Conservation (phyloP, 2,113 vertebrate species). For the human (Homo sapiens) region DNA sequence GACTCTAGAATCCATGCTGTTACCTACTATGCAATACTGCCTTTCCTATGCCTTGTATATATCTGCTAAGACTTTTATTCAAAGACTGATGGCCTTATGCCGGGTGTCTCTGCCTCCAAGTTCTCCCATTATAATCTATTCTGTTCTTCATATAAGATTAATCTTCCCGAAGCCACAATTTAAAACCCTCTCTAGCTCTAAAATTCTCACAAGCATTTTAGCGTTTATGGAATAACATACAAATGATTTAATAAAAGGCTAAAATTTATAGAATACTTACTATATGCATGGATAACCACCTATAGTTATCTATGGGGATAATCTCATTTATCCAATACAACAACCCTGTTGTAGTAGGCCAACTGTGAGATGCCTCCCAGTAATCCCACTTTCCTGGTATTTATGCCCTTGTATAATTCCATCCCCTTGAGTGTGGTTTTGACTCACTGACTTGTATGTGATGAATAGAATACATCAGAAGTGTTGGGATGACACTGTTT, state of each 20-base stretch:
- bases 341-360: too few species aligned
- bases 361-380: background rate
- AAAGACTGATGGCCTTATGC: background rate
- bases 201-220: background rate
- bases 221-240: background rate
- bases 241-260: background rate
- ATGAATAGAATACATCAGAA: background rate
- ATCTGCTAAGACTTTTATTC: background rate
- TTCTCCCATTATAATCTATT: background rate
- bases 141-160: background rate
- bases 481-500: background rate
- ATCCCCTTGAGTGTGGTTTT: background rate
- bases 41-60: background rate
- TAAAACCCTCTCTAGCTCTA: background rate
- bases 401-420: background rate
- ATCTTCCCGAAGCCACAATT: background rate
- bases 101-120: background rate
- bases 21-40: background rate
- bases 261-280: background rate
- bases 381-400: background rate
- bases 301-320: background rate
- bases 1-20: background rate
- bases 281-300: background rate
- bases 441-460: background rate
- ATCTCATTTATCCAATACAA: background rate